Base-by-base conservation (phyloP, 2,113 vertebrate genomes). In the Tupaia tana region DNA sequence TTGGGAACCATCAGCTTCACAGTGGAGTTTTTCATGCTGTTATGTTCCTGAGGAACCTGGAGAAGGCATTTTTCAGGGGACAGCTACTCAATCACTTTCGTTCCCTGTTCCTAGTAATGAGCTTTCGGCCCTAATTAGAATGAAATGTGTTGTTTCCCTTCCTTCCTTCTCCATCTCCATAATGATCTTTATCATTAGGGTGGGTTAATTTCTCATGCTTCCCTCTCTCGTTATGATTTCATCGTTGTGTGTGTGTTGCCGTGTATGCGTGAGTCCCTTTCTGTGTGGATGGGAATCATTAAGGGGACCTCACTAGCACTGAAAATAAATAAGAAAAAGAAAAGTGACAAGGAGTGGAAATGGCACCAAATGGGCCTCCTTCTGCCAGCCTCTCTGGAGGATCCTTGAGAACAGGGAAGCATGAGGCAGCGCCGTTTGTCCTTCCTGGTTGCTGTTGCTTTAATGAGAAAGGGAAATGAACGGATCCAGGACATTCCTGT, bases 221-320 rank as follows among this genome's bases (percentile, higher is more conserved):
- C 95, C 86, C 84, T 94, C 98, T 82, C 92, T 97, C 93, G 29
- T 98, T 96, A 95, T 7, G 81, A 59, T 34, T 61, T 66, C 86
- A 6, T 43, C 0, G 0, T 24, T 74, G 24, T n/a, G 74, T 6
- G 34, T 64, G 31, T 88, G 1, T 52, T 43, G 43, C 43, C 43
- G 19, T 16, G 19, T 2, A 20, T 7, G 24, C 7, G 0, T 2
- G 52, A 22, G 27, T 34, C 24, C 22, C 64, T 95, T 92, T 56
- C 90, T 52, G 59, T 64, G 89, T 54, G 86, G 95, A 93, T 61
- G 84, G 77, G 86, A 70, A 69, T 56, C 86, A 15, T 67, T 16
- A 90, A 74, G 88, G 86, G 91, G 93, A 43, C 69, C 29, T 93
- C 92, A 31, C 73, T 78, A 27, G 75, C 64, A 12, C 71, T 80